Conservation (phyloP, 2,113 vertebrate genomes). For the Brienomyrus longianalis region DNA sequence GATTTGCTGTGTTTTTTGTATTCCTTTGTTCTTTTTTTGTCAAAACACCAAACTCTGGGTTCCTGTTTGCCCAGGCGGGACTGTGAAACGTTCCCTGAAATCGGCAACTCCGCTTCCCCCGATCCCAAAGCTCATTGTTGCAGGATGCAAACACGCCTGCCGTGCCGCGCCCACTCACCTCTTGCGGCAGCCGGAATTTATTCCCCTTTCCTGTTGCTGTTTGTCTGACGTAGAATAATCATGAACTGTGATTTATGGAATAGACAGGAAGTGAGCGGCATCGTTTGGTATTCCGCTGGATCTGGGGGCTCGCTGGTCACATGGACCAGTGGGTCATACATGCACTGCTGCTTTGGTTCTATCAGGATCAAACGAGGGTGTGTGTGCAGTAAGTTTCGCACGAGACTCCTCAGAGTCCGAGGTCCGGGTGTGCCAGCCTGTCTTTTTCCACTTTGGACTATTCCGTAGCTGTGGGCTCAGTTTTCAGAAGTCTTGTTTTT, state of each 20-base stretch:
- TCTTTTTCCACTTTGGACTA: not conserved
- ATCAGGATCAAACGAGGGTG: not conserved
- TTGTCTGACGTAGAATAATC: not conserved
- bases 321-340: not conserved
- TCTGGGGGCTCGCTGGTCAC: not conserved
- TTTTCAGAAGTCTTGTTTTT: not conserved
- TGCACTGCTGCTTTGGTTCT: not conserved
- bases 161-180: not conserved
- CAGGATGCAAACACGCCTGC: not conserved
- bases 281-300: not conserved
- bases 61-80: constrained; percentile 2
- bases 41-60: not conserved
- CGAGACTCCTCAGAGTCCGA: not conserved
- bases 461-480: not conserved
- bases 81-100: not conserved
- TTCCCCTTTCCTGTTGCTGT: not conserved
- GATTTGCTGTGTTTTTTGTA: not conserved
- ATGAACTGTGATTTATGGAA: not conserved
- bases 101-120: not conserved
- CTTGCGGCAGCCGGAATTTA: not conserved
- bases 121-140: not conserved
- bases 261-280: not conserved
- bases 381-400: not conserved
- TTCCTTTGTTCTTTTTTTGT: constrained; percentile 6
- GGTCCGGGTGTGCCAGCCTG: not conserved